Base-by-base conservation (phyloP, 2,888 invertebrate genomes). In the Adineta ricciae region DNA sequence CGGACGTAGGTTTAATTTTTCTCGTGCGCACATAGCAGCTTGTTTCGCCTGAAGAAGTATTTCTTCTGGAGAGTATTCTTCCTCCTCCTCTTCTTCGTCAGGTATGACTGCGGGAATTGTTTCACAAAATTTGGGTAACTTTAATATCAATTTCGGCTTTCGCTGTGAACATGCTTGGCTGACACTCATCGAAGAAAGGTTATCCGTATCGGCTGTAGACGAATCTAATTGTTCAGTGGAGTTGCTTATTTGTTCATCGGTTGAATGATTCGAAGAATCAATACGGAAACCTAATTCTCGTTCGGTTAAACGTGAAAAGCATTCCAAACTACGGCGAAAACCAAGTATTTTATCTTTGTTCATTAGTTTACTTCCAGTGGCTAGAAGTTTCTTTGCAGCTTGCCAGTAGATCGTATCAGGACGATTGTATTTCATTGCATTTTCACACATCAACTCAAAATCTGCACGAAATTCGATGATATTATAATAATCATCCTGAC, bases 391-490 rank as follows among this genome's bases (percentile, higher is more conserved):
- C 3, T 49, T 50, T 24, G 86, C 86, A 41, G 84, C 86, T 38
- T 86, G 84, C 27, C 56, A 84, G 84, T 86, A 86, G 19, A 86
- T 84, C 8, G 86, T 86, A 16, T 86, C 84, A 2, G 86, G 72
- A 52, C 84, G 82, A 52, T 86, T 86, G 36, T 84, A 86, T 36
- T 56, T 84, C 83, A 86, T 82, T 8, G 84, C 84, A 84, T 86
- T 86, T 41, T 86, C 83, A 83, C 86, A 86, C 84, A 86, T 84
- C 9, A 86, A 41, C 21, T 64, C 64, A 41, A 86, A 84, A 83
- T 86, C 86, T 21, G 82, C 16, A 32, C 84, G 38, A 41, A 84
- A 86, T 82, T 86, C 84, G 8, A 72, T 36, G 32, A 86, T 84
- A 41, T 49, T 86, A n/a, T 38, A 78, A 56, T 86, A 86, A 36